Evolutionary conservation across 2,113 vertebrate genomes (phyloP).

Genomic region (Naja naja): DNA sequence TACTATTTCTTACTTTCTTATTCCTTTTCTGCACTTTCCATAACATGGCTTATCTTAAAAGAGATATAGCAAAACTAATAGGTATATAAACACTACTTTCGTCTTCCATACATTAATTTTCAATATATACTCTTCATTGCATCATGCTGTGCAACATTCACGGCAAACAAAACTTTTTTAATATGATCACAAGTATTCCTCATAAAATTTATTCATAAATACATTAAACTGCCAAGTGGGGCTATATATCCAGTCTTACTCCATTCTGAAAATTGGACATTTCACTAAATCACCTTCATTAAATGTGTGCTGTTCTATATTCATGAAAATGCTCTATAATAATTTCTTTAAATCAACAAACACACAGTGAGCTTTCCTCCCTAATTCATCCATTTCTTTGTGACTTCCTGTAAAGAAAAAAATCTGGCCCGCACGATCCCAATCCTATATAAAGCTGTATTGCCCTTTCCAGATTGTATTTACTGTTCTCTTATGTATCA

Average conservation of each 20-base stretch:
- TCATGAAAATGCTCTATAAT: not conserved
- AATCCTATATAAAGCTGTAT: not conserved
- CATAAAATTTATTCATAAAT: not conserved
- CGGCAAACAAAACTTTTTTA: not conserved
- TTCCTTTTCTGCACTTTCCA: not conserved
- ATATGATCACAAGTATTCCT: not conserved
- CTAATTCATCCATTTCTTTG: not conserved
- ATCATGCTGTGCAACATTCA: not conserved
- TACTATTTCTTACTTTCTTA: not conserved
- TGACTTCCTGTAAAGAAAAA: not conserved
- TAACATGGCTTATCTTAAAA: not conserved
- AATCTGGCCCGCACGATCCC: not conserved
- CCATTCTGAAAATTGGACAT: not conserved
- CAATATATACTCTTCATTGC: not conserved
- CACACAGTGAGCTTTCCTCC: not conserved
- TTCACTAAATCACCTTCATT: not conserved
- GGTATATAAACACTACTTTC: not conserved
- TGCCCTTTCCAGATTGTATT: not conserved
- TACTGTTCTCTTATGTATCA: not conserved
- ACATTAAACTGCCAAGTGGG: not conserved
- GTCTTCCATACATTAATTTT: not conserved
- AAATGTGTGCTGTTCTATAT: not conserved
- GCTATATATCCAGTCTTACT: not conserved
- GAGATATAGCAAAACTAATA: not conserved
- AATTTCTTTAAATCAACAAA: not conserved